These are phyloP conservation scores for Acanthoscelides obtectus DNA, from an alignment of 2,888 invertebrate species.

Conservation along the genomic window DNA sequence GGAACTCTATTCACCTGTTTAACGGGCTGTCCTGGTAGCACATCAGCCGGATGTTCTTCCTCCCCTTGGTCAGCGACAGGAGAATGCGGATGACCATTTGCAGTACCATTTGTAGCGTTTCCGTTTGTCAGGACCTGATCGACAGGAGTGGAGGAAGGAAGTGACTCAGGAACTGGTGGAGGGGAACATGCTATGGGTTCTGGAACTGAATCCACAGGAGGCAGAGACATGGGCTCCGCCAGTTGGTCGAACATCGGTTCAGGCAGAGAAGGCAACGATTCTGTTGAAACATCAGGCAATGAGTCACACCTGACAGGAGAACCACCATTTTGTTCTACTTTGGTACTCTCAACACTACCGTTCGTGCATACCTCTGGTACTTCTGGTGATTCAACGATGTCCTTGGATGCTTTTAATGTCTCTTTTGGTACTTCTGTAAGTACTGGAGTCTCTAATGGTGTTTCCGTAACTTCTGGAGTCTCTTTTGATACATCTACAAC, in stretches of 20 bases:
- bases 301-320: conserved; percentile 33
- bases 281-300: conserved; percentile 45
- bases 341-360: neutral
- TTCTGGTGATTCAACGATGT: conserved; percentile 7
- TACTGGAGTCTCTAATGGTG: conserved; percentile 1
- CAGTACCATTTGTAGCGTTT: conserved; percentile 24
- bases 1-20: conserved; percentile 47
- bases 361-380: conserved; percentile 5
- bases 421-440: conserved; percentile 9
- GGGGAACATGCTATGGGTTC: conserved; percentile 40
- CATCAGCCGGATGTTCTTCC: conserved; percentile 32
- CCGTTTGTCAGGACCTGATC: conserved; percentile 41
- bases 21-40: conserved; percentile 47
- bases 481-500: neutral
- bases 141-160: conserved; percentile 9
- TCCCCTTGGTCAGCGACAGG: conserved; percentile 13
- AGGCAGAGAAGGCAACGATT: conserved; percentile 43
- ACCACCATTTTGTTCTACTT: conserved; percentile 4
- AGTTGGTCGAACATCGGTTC: conserved; percentile 43
- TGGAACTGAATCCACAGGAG: conserved; percentile 45
- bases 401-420: neutral
- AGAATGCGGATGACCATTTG: conserved; percentile 42
- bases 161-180: conserved; percentile 23
- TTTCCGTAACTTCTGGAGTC: neutral
- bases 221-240: conserved; percentile 45